These are phyloP conservation scores for Crioceris asparagi DNA, from an alignment of 2,888 invertebrate genomes.

Conservation along the genomic window DNA sequence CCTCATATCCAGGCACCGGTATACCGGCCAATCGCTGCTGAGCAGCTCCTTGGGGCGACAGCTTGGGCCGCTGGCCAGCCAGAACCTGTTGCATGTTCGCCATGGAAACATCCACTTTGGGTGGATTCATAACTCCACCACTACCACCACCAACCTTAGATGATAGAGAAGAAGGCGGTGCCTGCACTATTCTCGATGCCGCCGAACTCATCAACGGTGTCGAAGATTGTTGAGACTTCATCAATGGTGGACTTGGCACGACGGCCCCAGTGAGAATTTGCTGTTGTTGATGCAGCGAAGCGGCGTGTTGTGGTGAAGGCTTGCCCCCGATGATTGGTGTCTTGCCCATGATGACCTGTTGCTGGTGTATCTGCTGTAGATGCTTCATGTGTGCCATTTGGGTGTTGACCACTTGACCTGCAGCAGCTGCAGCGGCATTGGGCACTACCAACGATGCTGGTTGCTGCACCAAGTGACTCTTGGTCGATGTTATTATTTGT, in stretches of 20 bases:
- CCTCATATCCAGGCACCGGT: constrained; percentile 51
- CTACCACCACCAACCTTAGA: constrained; percentile 29
- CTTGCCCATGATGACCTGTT: constrained; percentile 34
- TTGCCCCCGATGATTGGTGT: constrained; percentile 24
- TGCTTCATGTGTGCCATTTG: constrained; percentile 40
- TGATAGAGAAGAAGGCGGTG: constrained; percentile 10
- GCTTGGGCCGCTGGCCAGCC: constrained; percentile 39
- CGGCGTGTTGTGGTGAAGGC: constrained; percentile 18
- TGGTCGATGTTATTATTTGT: constrained; percentile 9
- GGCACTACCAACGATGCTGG: constrained; percentile 15
- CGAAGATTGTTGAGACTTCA: no score
- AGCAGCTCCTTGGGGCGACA: constrained; percentile 42
- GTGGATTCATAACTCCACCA: constrained; percentile 41
- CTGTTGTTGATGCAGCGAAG: constrained; percentile 23
- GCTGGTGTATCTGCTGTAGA: constrained; percentile 26
- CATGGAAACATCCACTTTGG: constrained; percentile 43
- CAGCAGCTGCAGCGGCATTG: constrained; percentile 10
- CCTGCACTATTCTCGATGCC: constrained; percentile 2
- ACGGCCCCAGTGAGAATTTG: constrained; percentile 43
- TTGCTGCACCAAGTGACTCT: constrained; percentile 18
- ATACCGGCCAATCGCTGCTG: constrained; percentile 45
- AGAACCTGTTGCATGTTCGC: constrained; percentile 40
- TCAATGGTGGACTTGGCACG: constrained; percentile 35
- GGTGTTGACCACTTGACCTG: constrained; percentile 29
- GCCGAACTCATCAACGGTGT: constrained; percentile 15